Base-by-base conservation (phyloP, 2,888 invertebrate species). In the Cataglyphis altisquamis region DNA sequence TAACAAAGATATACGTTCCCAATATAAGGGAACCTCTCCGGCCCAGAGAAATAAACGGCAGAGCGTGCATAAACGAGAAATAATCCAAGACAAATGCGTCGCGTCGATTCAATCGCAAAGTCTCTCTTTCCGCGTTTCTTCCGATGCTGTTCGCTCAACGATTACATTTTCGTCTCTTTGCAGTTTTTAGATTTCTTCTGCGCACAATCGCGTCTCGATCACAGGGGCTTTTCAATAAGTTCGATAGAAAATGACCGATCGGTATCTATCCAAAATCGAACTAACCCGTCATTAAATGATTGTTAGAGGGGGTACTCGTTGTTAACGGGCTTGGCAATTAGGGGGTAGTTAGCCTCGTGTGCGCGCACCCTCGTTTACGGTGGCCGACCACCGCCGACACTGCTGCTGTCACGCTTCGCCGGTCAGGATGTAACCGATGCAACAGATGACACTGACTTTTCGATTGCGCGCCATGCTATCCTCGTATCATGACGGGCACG, bases 371-470 rank as follows among this genome's bases (percentile, higher is more conserved):
- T 86, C 86, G 83, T 86, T 86, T 84, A 86, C 89, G 77, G 81
- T 84, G 82, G 84, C 77, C 78, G 84, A 85, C 74, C 60, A 82
- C 85, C 72, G 70, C 45, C 60, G 39, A 55, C 77, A 55, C 55
- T 77, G 45, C 72, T 60, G 72, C 78, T 84, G 91, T 86, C 89
- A 92, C 91, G 91, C 88, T 91, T 75, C 83, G 88, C 75, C 85
- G 90, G 73, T 77, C 89, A 84, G 86, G 85, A 89, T 84, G 89
- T 91, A 93, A 93, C 93, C 93, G 93, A 93, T 93, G 93, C 93
- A 93, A 93, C 93, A 93, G 93, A 93, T 93, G 93, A 93, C 93
- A 93, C 93, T 88, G 88, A 88, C 90, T 91, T 90, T 86, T 91
- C 87, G 85, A 86, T 87, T 85, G 83, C 86, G 85, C 86, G 84